Percentiles rank a stretch among this genome's conserved stretches.
Evolutionary conservation across 2,888 invertebrate species (phyloP).

Genomic region (Amiota minor): DNA sequence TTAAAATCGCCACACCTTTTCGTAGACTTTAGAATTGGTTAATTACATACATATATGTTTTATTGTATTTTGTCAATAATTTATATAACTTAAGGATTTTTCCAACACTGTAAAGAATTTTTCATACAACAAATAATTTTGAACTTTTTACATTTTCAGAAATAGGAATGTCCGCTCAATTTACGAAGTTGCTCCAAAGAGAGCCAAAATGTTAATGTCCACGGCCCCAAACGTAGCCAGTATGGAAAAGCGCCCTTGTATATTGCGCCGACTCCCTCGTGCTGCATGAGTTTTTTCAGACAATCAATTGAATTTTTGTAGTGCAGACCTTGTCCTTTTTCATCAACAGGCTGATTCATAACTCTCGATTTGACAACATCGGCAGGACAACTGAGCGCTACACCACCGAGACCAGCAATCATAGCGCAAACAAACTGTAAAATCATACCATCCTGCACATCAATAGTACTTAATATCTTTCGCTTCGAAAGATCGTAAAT

Average conservation of each 20-base stretch:
- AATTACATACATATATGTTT: no score
- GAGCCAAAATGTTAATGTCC: constrained; percentile 94
- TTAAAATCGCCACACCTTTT: no score
- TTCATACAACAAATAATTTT: no score
- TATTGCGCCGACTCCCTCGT: constrained; percentile 85
- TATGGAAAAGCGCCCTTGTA: constrained; percentile 93
- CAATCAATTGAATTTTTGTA: constrained; percentile 90
- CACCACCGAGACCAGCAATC: constrained; percentile 47
- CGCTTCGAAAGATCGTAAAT: constrained; percentile 76
- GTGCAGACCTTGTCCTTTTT: constrained; percentile 77
- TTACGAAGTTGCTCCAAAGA: constrained; percentile 86
- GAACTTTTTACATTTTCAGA: constrained; percentile 35
- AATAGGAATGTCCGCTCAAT: constrained; percentile 75
- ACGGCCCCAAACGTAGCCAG: constrained; percentile 92
- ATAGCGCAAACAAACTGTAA: constrained; percentile 46
- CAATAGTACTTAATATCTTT: constrained; percentile 34
- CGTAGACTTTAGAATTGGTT: no score
- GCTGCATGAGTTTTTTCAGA: constrained; percentile 82
- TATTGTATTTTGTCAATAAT: no score
- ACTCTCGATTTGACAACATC: constrained; percentile 54
- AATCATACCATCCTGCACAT: constrained; percentile 37
- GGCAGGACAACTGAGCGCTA: constrained; percentile 49
- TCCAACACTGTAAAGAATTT: no score
- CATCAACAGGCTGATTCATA: constrained; percentile 48
- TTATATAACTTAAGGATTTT: no score